Evolutionary conservation across 1,140 invertebrate genomes (phyloP).

Genomic region (Euwallacea similis): DNA sequence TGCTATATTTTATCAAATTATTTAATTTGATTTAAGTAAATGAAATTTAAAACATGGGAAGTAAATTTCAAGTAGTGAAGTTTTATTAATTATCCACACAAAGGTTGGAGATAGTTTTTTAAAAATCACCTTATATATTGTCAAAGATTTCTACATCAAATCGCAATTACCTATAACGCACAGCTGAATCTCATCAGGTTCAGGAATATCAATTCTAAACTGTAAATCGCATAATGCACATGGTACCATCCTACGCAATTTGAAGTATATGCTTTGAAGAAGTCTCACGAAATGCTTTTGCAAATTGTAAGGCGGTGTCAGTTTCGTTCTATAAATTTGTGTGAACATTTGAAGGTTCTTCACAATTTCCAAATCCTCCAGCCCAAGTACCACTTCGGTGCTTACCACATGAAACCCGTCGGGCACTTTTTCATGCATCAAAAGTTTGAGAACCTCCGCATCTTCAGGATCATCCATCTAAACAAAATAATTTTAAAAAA

Average conservation of each 20-base stretch:
- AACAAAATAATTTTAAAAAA: slow-evolving; percentile 27
- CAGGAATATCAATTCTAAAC: slow-evolving; percentile 79
- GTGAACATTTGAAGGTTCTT: slow-evolving; percentile 87
- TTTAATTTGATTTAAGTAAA: too few relatives aligned
- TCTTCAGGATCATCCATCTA: slow-evolving; percentile 87
- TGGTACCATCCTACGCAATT: slow-evolving; percentile 79
- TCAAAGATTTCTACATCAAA: too few relatives aligned
- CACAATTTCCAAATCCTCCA: slow-evolving; percentile 67
- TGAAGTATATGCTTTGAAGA: slow-evolving; percentile 80
- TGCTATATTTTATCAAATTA: too few relatives aligned
- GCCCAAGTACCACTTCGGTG: slow-evolving; percentile 76
- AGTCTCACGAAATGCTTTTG: slow-evolving; percentile 58
- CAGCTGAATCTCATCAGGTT: slow-evolving; percentile 89
- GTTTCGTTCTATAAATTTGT: slow-evolving; percentile 76
- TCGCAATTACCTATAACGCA: slow-evolving; percentile 59
- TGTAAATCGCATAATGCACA: slow-evolving; percentile 78
- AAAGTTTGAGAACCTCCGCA: slow-evolving; percentile 74
- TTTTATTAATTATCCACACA: too few relatives aligned
- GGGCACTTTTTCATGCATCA: slow-evolving; percentile 77
- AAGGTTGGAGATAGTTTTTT: too few relatives aligned
- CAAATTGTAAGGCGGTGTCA: slow-evolving; percentile 68
- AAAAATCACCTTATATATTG: too few relatives aligned
- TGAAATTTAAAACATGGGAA: too few relatives aligned
- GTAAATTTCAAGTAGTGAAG: too few relatives aligned
- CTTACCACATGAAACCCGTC: slow-evolving; percentile 84